Evolutionary conservation across 92 coral and sea anemone species (phyloP).

Genomic region (Zoanthus sociatus): DNA sequence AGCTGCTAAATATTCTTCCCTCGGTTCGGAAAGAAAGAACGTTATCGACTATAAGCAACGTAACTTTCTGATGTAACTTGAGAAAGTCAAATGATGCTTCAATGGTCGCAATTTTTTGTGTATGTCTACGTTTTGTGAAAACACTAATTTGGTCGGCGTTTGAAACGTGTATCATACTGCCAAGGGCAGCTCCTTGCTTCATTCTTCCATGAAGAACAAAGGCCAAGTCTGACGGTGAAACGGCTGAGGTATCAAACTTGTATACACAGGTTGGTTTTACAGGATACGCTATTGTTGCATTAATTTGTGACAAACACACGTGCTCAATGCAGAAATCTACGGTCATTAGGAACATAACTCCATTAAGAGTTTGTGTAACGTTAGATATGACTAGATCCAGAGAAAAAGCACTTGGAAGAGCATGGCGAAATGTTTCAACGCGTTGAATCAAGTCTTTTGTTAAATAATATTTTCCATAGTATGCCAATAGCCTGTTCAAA

Average conservation of each 20-base stretch:
- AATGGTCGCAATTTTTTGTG: slow-evolving; percentile 1
- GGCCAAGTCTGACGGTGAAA: neutral
- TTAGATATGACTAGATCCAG: neutral
- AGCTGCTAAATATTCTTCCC: slow-evolving; percentile 15
- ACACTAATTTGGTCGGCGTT: slow-evolving; percentile 11
- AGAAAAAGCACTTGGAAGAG: slow-evolving; percentile 4
- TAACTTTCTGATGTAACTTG: slow-evolving; percentile 24
- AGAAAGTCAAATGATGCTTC: slow-evolving; percentile 18
- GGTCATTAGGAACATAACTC: slow-evolving; percentile 26
- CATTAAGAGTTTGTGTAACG: slow-evolving; percentile 36
- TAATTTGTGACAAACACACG: slow-evolving; percentile 30
- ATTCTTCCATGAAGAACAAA: slow-evolving; percentile 30
- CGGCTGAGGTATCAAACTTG: neutral
- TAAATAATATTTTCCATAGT: slow-evolving; percentile 15
- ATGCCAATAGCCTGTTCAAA: neutral
- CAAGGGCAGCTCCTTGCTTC: slow-evolving; percentile 1
- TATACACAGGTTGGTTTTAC: slow-evolving; percentile 7
- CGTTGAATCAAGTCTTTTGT: slow-evolving; percentile 5
- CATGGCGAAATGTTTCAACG: slow-evolving; percentile 31
- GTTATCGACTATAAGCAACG: neutral
- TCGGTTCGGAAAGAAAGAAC: slow-evolving; percentile 20
- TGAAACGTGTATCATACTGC: slow-evolving; percentile 12
- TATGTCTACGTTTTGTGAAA: slow-evolving; percentile 15
- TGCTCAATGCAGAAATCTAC: slow-evolving; percentile 27
- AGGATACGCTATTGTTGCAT: slow-evolving; percentile 33